Evolutionary conservation across 1,140 invertebrate species (phyloP), one percentile per base, ranked within the genome.

Genomic region (Papilio xuthus): DNA sequence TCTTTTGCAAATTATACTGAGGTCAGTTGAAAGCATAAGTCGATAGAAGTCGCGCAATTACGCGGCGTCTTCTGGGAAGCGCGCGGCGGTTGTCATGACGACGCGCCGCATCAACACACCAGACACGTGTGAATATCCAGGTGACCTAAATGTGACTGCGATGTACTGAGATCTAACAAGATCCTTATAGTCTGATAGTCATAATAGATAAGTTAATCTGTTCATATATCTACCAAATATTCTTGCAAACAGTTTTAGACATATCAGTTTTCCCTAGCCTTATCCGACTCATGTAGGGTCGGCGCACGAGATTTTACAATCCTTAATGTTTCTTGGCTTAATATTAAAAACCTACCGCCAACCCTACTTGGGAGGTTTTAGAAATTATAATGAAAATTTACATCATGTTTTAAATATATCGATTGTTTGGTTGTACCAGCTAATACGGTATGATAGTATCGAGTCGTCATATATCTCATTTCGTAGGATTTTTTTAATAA

Each of bases 41-140:
- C 74, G 53, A 41, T 60, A 76, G 74, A 76, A 76, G 53, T 60
- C 56, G 74, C 74, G 53, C 74, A 76, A 76, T 76, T 76, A 76
- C 71, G 74, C 53, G 74, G 53, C 73, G 23, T 91, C 88, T 92
- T 92, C 91, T 91, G 88, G 87, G 89, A 91, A 91, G 83, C 82
- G 71, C 70, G 83, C 82, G 87, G 53, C 82, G 85, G 89, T 93
- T 80, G 86, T 81, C 90, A 90, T 91, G 86, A 79, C 83, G 85
- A 93, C 92, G 84, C 83, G 90, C 78, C 92, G 92, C 92, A 93
- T 93, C 92, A 93, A 92, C 92, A 93, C 86, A 78, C 83, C 83
- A 84, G 78, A 77, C 80, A 86, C 88, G 86, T 92, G 89, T 89
- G 87, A 89, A 89, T 86, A 83, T 90, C 80, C 91, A 93, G 90